These are phyloP conservation scores for Sparus aurata DNA, from an alignment of 2,797 vertebrate species.

Conservation along the genomic window DNA sequence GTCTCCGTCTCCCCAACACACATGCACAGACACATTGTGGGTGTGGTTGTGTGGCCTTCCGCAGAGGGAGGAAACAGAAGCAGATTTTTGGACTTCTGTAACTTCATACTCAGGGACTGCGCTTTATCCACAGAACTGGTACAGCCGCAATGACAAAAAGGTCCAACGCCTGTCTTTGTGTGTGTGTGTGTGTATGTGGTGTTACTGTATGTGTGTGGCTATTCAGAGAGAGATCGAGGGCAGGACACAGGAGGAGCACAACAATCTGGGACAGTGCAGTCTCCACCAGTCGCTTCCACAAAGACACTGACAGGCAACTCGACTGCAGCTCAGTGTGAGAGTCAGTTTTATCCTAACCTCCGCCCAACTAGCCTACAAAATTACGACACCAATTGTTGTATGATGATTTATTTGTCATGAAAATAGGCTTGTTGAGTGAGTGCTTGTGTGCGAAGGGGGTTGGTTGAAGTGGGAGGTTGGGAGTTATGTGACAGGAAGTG, in stretches of 20 bases:
- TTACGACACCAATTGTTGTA: background rate
- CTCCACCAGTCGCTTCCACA: slow-evolving; percentile 28
- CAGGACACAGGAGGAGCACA: slow-evolving; percentile 66
- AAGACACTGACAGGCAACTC: slow-evolving; percentile 22
- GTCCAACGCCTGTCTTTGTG: background rate
- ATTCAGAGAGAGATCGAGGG: slow-evolving; percentile 63
- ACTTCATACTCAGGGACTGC: background rate
- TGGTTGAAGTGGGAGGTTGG: slow-evolving; percentile 28
- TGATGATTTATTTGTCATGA: background rate
- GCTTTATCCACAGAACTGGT: slow-evolving; percentile 5
- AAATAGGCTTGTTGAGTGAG: background rate
- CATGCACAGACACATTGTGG: slow-evolving; percentile 40
- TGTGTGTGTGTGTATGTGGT: background rate
- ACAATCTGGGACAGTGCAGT: slow-evolving; percentile 69
- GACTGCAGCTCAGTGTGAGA: slow-evolving; percentile 10
- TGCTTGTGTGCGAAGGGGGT: slow-evolving; percentile 1
- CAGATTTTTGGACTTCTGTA: slow-evolving; percentile 15
- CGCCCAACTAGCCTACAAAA: background rate
- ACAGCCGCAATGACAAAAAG: slow-evolving; percentile 10
- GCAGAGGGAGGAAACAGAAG: slow-evolving; percentile 24
- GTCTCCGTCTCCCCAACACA: slow-evolving; percentile 23
- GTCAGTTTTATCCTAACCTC: background rate
- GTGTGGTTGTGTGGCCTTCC: slow-evolving; percentile 43
- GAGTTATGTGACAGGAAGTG: slow-evolving; percentile 71
- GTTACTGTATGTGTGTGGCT: slow-evolving; percentile 31